Evolutionary conservation across 2,797 vertebrate genomes (phyloP).

Genomic region (Spheniscus humboldti): DNA sequence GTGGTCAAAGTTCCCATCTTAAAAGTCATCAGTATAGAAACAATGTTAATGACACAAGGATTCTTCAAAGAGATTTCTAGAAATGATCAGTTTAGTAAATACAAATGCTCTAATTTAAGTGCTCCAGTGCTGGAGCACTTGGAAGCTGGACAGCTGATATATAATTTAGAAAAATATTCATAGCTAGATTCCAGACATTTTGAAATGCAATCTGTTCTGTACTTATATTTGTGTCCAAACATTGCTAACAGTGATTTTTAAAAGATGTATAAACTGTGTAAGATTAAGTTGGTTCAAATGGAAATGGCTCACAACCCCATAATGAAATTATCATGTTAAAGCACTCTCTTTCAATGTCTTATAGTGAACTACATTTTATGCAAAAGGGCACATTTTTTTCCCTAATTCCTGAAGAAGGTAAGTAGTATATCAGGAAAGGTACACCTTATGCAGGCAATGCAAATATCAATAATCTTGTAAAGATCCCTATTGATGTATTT

Average conservation of each 20-base stretch:
- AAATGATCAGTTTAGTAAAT: not conserved
- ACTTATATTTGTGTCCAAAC: conserved; percentile 6
- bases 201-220: not conserved
- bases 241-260: not conserved
- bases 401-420: not conserved
- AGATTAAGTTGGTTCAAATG: not conserved
- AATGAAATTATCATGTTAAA: not conserved
- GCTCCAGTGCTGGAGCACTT: not conserved
- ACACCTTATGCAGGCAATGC: not conserved
- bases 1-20: not conserved
- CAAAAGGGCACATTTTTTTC: not conserved
- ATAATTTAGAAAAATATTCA: not conserved
- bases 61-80: not conserved
- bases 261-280: not conserved
- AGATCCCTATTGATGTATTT: not conserved
- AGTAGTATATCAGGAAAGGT: not conserved
- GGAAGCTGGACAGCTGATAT: conserved; percentile 6
- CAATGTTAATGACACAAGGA: not conserved
- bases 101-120: not conserved
- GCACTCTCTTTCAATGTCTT: not conserved
- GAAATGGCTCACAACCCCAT: not conserved
- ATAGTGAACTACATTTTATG: not conserved
- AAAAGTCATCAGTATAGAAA: not conserved
- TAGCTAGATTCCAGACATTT: conserved; percentile 23
- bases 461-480: not conserved